A percentile compares a stretch with the other conserved stretches of the same genome.
phyloP scores from a whole-genome alignment of 2,113 vertebrate genomes.

The Ia io region DNA sequence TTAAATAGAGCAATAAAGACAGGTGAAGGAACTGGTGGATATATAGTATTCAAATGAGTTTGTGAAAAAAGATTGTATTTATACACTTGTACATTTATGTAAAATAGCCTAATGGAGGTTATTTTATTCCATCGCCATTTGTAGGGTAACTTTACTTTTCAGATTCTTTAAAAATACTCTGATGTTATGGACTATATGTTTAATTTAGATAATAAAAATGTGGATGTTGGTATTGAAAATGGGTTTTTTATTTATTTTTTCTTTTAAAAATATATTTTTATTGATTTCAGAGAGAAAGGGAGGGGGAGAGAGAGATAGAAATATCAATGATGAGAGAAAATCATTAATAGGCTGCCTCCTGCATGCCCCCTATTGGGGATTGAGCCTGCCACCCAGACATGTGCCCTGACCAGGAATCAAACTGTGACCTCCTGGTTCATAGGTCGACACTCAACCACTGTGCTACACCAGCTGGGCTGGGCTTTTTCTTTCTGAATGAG shows the following conservation, averaged over 20 bases:
- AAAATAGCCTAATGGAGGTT: not conserved
- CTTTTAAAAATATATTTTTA: too few relatives aligned
- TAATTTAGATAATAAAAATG: conserved; percentile 4
- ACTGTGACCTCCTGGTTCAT: too few relatives aligned
- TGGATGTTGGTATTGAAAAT: not conserved
- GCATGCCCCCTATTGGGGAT: too few relatives aligned
- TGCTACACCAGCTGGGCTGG: too few relatives aligned
- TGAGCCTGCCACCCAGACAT: too few relatives aligned
- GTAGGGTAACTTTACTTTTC: not conserved
- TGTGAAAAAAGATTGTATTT: not conserved
- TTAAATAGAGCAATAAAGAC: not conserved
- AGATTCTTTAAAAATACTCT: not conserved
- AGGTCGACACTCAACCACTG: too few relatives aligned
- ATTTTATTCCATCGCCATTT: conserved; percentile 20
- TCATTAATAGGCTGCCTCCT: too few relatives aligned
- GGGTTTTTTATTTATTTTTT: too few relatives aligned
- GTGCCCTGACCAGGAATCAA: too few relatives aligned
- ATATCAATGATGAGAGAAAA: too few relatives aligned
- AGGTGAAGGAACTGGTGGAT: not conserved
- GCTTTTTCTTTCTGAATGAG: not conserved
- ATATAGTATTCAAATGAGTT: not conserved
- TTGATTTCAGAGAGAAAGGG: too few relatives aligned
- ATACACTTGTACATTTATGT: not conserved
- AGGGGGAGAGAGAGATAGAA: too few relatives aligned
- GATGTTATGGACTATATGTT: not conserved